Percentiles rank a stretch among this genome's conserved stretches.
These are phyloP conservation scores for Andricus curvator DNA, from an alignment of 2,888 invertebrate species.

Conservation along the genomic window DNA sequence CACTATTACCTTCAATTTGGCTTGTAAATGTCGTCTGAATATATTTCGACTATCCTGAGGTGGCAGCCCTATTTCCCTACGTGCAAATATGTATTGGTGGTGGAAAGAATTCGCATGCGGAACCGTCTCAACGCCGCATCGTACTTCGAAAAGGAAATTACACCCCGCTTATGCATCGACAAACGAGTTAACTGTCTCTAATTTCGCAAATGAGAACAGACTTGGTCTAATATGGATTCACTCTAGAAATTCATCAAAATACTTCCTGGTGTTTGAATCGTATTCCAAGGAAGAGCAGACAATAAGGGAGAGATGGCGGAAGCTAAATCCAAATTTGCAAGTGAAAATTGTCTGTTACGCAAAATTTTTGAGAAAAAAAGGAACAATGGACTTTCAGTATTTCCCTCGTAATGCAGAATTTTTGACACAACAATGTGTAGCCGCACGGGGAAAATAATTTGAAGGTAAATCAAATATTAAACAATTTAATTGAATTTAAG, in stretches of 20 bases:
- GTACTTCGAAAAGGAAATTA: neutral
- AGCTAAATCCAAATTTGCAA: too few relatives aligned
- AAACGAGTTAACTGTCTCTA: constrained; percentile 9
- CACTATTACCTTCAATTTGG: constrained; percentile 74
- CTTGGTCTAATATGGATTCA: constrained; percentile 13
- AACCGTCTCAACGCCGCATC: neutral
- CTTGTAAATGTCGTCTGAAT: constrained; percentile 74
- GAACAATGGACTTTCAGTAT: too few relatives aligned
- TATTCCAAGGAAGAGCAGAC: neutral
- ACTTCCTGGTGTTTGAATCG: constrained; percentile 10
- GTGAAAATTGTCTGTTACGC: too few relatives aligned
- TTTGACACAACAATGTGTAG: too few relatives aligned
- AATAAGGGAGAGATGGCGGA: neutral
- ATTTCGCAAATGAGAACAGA: constrained; percentile 10
- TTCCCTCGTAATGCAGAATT: too few relatives aligned
- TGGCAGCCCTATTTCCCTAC: constrained; percentile 48
- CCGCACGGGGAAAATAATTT: too few relatives aligned
- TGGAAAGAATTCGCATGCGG: constrained; percentile 16
- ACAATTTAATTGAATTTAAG: too few relatives aligned
- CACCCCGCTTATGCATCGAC: neutral
- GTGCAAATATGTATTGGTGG: constrained; percentile 37
- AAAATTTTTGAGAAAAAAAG: too few relatives aligned
- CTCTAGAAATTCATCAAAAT: constrained; percentile 6
- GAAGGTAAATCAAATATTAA: too few relatives aligned
- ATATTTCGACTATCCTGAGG: constrained; percentile 63